These are phyloP conservation scores for Solenodon paradoxus DNA, from an alignment of 2,113 vertebrate genomes.

Conservation along the genomic window DNA sequence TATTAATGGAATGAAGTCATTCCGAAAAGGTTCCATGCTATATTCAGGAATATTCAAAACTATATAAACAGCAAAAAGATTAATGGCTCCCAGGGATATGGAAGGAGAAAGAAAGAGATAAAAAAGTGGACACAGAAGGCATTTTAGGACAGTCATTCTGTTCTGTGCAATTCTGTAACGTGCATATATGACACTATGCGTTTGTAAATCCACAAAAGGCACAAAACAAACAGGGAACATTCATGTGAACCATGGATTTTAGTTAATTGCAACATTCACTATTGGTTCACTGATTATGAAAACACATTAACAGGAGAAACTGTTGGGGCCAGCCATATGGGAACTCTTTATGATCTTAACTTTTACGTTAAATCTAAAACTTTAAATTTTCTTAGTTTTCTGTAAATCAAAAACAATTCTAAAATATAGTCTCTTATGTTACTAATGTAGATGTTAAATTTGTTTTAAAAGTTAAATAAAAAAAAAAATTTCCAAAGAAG, in stretches of 20 bases:
- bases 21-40: background rate
- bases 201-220: background rate
- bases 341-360: background rate
- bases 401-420: background rate
- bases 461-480: no score
- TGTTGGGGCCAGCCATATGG: background rate
- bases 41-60: background rate
- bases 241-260: background rate
- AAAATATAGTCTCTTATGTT: no score
- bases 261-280: background rate
- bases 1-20: background rate
- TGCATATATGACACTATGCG: background rate
- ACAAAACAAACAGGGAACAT: background rate
- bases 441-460: no score
- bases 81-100: background rate
- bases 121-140: background rate
- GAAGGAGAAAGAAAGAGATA: background rate
- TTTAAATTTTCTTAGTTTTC: no score
- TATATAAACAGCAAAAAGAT: background rate
- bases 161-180: background rate
- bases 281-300: background rate
- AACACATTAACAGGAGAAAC: background rate
- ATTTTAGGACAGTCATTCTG: background rate
- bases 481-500: background rate
- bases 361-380: no score